Conservation (phyloP, 2,797 vertebrate species). For the Podarcis lilfordi region DNA sequence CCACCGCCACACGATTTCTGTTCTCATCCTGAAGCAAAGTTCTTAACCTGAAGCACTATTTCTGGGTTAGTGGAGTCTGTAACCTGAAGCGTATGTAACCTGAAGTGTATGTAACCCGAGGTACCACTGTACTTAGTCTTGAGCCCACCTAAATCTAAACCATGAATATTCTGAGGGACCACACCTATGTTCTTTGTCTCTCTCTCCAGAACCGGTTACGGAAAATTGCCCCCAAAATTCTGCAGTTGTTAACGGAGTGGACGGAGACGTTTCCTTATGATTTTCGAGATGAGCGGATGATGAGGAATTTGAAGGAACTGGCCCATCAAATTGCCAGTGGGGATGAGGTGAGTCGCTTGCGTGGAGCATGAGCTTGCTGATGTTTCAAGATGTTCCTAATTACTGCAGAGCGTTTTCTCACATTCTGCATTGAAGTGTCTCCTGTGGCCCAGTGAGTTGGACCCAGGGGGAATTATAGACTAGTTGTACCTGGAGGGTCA, state of each 20-base stretch:
- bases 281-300: constrained; percentile 94
- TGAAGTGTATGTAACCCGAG: too few species aligned
- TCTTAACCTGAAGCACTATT: too few species aligned
- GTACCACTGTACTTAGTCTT: too few species aligned
- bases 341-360: constrained; percentile 86
- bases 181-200: neutral
- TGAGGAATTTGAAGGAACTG: constrained; percentile 92
- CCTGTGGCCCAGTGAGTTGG: too few species aligned
- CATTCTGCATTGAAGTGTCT: neutral
- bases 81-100: too few species aligned
- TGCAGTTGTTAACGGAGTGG: constrained; percentile 94
- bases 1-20: too few species aligned
- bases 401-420: neutral
- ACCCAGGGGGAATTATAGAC: too few species aligned
- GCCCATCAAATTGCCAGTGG: constrained; percentile 85
- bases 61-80: too few species aligned
- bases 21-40: too few species aligned
- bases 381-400: neutral
- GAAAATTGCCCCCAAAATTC: constrained; percentile 91
- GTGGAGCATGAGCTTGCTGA: neutral
- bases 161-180: neutral
- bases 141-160: neutral
- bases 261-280: constrained; percentile 95
- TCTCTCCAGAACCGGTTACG: constrained; percentile 80
- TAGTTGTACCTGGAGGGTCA: too few species aligned